phyloP scores from a whole-genome alignment of 2,113 vertebrate genomes.

The Myrmophylax atrothorax region DNA sequence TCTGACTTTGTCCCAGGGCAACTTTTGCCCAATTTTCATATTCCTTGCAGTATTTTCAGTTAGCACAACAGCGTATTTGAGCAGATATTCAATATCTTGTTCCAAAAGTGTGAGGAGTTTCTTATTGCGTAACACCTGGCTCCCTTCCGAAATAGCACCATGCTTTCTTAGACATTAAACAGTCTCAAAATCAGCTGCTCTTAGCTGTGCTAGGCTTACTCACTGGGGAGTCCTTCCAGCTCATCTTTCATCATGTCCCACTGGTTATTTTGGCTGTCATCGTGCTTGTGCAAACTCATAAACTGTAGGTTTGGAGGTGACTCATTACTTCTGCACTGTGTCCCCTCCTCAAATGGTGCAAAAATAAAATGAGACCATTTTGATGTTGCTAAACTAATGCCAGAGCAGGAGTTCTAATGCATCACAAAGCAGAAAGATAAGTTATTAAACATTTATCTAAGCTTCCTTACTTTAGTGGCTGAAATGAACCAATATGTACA shows the following conservation, averaged over 20 bases:
- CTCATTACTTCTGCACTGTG: neutral
- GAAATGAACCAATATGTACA: neutral
- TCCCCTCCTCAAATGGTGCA: neutral
- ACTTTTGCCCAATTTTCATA: neutral
- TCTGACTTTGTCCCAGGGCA: neutral
- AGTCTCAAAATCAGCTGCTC: neutral
- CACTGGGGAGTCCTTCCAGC: neutral
- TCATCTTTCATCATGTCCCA: neutral
- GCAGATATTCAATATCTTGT: constrained; percentile 2
- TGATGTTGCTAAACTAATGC: neutral
- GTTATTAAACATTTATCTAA: constrained; percentile 46
- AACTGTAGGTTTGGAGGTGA: neutral
- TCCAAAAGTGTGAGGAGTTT: constrained; percentile 9
- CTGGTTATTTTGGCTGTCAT: neutral
- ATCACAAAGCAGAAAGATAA: neutral
- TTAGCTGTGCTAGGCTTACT: neutral
- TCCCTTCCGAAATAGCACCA: constrained; percentile 13
- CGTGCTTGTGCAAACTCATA: neutral
- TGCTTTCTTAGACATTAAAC: constrained; percentile 48
- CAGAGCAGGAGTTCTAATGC: constrained; percentile 3
- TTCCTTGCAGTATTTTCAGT: neutral
- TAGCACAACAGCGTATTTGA: neutral
- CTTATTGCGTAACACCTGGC: constrained; percentile 39
- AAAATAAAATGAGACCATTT: constrained; percentile 23
- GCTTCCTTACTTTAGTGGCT: neutral